These are phyloP conservation scores for Metallyticus violacea DNA, from an alignment of 2,888 invertebrate species.

Conservation along the genomic window DNA sequence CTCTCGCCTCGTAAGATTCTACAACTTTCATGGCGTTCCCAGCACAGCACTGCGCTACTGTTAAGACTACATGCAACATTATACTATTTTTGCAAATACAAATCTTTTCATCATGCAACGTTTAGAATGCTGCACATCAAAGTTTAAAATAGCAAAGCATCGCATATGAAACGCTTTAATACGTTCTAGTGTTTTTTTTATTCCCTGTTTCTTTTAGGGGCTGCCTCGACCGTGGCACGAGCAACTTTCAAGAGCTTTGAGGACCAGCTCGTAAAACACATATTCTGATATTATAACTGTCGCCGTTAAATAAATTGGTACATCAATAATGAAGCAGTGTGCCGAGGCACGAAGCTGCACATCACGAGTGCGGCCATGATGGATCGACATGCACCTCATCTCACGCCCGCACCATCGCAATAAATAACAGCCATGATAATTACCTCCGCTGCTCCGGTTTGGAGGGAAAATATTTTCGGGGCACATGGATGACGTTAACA, in stretches of 20 bases:
- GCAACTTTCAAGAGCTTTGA: background rate
- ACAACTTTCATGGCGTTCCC: too few species aligned
- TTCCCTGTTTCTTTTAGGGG: too few species aligned
- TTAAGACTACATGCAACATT: too few species aligned
- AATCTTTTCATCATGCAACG: too few species aligned
- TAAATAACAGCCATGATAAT: background rate
- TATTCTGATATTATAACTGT: background rate
- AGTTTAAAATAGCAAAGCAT: too few species aligned
- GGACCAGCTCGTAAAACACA: background rate
- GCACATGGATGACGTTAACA: too few species aligned
- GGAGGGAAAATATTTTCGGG: background rate
- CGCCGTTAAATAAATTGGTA: background rate
- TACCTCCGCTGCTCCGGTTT: background rate
- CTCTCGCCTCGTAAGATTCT: too few species aligned
- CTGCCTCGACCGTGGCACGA: background rate
- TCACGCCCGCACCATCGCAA: background rate
- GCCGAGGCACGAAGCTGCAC: background rate
- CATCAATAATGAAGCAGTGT: background rate
- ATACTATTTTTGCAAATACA: too few species aligned
- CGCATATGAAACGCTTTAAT: too few species aligned
- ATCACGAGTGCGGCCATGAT: background rate
- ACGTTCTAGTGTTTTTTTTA: too few species aligned
- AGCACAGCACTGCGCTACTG: too few species aligned
- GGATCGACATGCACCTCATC: background rate
- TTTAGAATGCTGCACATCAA: too few species aligned